phyloP scores from a whole-genome alignment of 2,888 invertebrate species.

The Andrena haemorrhoa region DNA sequence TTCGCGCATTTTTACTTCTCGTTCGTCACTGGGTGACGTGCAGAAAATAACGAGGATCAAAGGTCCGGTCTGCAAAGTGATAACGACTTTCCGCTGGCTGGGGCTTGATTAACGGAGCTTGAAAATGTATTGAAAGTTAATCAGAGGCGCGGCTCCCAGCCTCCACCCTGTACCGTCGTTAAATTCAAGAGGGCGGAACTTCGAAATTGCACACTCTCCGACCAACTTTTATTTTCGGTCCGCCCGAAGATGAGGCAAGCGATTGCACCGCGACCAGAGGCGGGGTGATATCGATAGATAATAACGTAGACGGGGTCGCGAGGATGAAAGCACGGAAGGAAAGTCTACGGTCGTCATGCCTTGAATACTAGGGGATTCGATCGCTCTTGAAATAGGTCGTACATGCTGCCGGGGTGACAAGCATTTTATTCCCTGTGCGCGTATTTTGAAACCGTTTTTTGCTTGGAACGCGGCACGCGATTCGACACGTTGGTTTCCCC shows the following conservation, averaged over 20 bases:
- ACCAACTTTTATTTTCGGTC: constrained; percentile 42
- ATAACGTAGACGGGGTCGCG: constrained; percentile 39
- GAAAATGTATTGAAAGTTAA: constrained; percentile 40
- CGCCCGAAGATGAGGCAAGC: constrained; percentile 21
- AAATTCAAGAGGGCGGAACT: constrained; percentile 26
- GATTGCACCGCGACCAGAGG: constrained; percentile 42
- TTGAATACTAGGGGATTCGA: constrained; percentile 30
- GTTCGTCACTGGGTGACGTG: neutral
- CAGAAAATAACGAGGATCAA: neutral
- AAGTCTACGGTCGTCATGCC: constrained; percentile 15
- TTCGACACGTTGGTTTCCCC: neutral
- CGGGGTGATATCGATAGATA: constrained; percentile 54
- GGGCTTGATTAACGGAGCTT: constrained; percentile 24
- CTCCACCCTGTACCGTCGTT: constrained; percentile 8
- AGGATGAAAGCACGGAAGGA: constrained; percentile 20
- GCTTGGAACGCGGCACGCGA: neutral
- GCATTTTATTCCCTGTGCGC: neutral
- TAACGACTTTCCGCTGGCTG: neutral
- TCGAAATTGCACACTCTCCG: constrained; percentile 31
- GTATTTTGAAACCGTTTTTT: constrained; percentile 2
- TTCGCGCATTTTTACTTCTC: neutral
- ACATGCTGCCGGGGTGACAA: constrained; percentile 12
- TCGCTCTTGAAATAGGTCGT: constrained; percentile 39
- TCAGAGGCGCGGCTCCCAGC: neutral
- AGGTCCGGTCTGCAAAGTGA: neutral